Percentiles rank a stretch among this genome's conserved stretches.
These are phyloP conservation scores for Vesta saturnalis DNA, from an alignment of 2,888 invertebrate genomes.

Conservation along the genomic window DNA sequence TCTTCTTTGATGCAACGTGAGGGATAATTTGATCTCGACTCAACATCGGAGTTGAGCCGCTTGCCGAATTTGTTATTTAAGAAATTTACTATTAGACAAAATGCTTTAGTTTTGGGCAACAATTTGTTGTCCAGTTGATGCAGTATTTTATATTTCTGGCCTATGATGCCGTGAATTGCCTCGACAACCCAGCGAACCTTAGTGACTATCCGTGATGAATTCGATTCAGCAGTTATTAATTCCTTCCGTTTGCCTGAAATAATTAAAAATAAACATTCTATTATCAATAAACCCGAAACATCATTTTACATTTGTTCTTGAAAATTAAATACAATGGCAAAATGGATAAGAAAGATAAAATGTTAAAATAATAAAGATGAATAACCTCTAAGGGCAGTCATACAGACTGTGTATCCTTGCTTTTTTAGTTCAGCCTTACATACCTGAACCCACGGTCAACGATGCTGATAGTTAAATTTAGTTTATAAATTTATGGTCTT, in stretches of 20 bases:
- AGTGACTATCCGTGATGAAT: conserved; percentile 36
- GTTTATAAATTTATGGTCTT: too few species aligned
- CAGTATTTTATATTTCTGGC: conserved; percentile 42
- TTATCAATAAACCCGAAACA: too few species aligned
- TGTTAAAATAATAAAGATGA: too few species aligned
- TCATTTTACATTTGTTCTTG: too few species aligned
- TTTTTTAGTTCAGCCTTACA: conserved; percentile 24
- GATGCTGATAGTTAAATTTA: too few species aligned
- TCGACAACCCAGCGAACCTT: conserved; percentile 42
- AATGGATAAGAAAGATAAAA: too few species aligned
- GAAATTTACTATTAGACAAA: too few species aligned
- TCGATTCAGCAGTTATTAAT: conserved; percentile 38
- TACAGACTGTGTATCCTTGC: conserved; percentile 37
- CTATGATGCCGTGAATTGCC: conserved; percentile 43
- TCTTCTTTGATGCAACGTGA: neutral
- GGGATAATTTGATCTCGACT: too few species aligned
- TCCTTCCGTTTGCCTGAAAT: conserved; percentile 30
- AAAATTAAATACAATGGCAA: too few species aligned
- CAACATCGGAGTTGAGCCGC: too few species aligned
- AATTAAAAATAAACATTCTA: too few species aligned
- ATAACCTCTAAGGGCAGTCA: conserved; percentile 45
- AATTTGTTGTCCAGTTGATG: conserved; percentile 42
- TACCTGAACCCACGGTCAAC: conserved; percentile 40
- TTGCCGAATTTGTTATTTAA: too few species aligned
- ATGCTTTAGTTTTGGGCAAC: conserved; percentile 21